These are phyloP conservation scores for Pseudomyrmex pallidus DNA, from an alignment of 1,140 invertebrate species.

Conservation along the genomic window DNA sequence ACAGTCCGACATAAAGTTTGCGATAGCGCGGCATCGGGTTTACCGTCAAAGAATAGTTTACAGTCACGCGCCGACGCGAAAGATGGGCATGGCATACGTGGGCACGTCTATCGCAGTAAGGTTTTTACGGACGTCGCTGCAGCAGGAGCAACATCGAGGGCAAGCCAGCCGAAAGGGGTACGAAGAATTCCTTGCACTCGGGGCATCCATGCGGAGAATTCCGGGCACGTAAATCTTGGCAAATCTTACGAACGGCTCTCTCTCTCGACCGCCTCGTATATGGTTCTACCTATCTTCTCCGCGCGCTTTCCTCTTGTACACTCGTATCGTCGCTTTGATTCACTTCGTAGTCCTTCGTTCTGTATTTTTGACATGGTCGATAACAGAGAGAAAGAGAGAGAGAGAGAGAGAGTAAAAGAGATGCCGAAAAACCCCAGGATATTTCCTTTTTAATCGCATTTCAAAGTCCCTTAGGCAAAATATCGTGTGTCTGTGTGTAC, in stretches of 20 bases:
- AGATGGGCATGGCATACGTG: conserved; percentile 39
- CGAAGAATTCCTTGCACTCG: conserved; percentile 70
- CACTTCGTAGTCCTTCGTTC: conserved; percentile 48
- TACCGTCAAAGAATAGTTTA: conserved; percentile 57
- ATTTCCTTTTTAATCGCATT: conserved; percentile 53
- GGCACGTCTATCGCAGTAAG: conserved; percentile 19
- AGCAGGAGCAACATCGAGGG: conserved; percentile 6
- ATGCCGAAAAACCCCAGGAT: conserved; percentile 18
- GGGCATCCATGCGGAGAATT: conserved; percentile 69
- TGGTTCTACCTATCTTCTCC: too few species aligned
- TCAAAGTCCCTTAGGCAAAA: conserved; percentile 54
- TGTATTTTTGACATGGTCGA: conserved; percentile 53
- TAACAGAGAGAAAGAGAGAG: conserved; percentile 30
- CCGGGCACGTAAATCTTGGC: conserved; percentile 74
- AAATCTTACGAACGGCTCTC: conserved; percentile 69
- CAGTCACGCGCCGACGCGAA: conserved; percentile 33
- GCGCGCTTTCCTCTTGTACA: neutral
- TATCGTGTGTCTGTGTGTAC: conserved; percentile 6
- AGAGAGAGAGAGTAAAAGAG: neutral
- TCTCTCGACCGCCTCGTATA: neutral
- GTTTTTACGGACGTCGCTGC: conserved; percentile 39
- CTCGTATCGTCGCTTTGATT: conserved; percentile 50
- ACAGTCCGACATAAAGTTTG: conserved; percentile 34
- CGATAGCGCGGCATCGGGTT: conserved; percentile 28
- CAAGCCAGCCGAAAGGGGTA: conserved; percentile 51